phyloP scores from a whole-genome alignment of 1,140 invertebrate species.

The Apis dorsata region DNA sequence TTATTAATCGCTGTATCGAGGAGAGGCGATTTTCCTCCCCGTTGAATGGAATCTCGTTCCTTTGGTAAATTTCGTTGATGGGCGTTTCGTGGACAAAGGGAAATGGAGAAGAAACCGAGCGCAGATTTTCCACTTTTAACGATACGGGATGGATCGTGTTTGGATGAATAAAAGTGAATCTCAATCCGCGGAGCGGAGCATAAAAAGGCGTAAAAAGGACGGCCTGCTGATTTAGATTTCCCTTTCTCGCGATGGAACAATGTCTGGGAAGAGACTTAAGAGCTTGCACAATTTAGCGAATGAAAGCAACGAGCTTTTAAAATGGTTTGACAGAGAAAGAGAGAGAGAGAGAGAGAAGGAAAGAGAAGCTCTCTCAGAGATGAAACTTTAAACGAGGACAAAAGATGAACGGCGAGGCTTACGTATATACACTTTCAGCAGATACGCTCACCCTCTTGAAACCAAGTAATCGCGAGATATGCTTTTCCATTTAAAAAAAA shows the following conservation, averaged over 20 bases:
- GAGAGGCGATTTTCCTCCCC: neutral
- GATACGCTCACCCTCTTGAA: too few relatives aligned
- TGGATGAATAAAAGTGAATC: constrained; percentile 8
- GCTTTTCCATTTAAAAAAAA: neutral
- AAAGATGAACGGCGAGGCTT: neutral
- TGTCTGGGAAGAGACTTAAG: neutral
- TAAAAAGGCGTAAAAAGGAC: neutral
- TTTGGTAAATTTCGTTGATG: neutral
- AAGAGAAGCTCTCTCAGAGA: neutral
- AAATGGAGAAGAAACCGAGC: neutral
- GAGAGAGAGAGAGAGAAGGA: too few relatives aligned
- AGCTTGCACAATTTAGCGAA: constrained; percentile 35
- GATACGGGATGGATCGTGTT: neutral
- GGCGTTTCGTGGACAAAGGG: neutral
- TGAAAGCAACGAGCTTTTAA: constrained; percentile 21
- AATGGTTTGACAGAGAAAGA: neutral
- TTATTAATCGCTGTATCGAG: neutral
- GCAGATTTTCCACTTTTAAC: neutral
- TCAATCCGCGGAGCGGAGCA: neutral
- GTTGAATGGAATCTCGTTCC: neutral
- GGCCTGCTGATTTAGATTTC: constrained; percentile 1
- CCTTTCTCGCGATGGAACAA: constrained; percentile 3
- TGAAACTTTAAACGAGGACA: neutral
- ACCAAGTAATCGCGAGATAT: neutral
- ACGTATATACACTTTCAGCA: neutral